phyloP scores from a whole-genome alignment of 2,113 vertebrate genomes.

The Egretta garzetta region DNA sequence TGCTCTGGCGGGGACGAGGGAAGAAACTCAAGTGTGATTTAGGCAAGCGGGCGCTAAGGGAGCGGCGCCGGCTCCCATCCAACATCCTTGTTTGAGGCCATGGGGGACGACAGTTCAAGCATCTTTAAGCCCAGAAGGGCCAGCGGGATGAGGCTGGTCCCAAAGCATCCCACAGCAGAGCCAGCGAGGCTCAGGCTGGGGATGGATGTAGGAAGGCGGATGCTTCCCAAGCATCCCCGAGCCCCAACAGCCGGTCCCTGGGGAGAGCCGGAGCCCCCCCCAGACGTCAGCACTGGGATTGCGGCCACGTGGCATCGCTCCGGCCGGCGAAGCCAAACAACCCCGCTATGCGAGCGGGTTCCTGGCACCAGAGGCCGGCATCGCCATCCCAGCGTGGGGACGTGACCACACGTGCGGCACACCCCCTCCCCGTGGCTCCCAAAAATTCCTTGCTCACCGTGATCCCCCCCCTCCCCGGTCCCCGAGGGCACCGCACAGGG shows the following conservation, averaged over 20 bases:
- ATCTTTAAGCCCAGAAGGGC: not conserved
- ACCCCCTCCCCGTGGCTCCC: fast-evolving
- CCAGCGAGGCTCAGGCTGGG: not conserved
- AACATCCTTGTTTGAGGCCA: not conserved
- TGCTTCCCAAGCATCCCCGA: fast-evolving
- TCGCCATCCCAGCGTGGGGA: not conserved
- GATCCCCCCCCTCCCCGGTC: fast-evolving
- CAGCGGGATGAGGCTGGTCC: not conserved
- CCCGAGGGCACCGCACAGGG: not conserved
- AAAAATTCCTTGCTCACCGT: fast-evolving
- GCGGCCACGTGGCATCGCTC: not conserved
- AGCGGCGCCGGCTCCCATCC: not conserved
- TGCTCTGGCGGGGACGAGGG: not conserved
- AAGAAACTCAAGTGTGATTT: not conserved
- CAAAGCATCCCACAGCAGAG: not conserved
- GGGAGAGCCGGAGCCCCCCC: not conserved
- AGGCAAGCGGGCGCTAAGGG: not conserved
- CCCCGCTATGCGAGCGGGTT: fast-evolving
- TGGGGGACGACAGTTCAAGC: fast-evolving
- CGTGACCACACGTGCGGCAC: fast-evolving
- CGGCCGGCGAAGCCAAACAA: not conserved
- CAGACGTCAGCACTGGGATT: not conserved
- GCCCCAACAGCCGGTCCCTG: not conserved
- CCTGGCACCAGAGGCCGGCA: not conserved
- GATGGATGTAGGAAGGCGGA: not conserved